A percentile compares a stretch with the other conserved stretches of the same genome.
These are phyloP conservation scores for Phyllotreta striolata DNA, from an alignment of 2,888 invertebrate genomes.

Conservation along the genomic window DNA sequence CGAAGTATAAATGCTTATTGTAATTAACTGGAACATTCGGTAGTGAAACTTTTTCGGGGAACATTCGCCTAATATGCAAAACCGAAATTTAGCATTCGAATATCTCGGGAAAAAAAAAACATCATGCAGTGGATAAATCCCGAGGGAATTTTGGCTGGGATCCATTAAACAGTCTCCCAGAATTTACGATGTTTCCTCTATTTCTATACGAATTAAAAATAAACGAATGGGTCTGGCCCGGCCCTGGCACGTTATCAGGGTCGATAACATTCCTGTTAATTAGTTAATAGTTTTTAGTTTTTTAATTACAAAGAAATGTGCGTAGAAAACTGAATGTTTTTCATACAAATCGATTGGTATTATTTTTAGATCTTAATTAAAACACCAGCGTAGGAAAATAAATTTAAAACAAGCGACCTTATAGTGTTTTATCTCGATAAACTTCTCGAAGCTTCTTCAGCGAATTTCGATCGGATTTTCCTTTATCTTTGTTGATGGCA, in stretches of 20 bases:
- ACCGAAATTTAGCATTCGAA: conserved; percentile 2
- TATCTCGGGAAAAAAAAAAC: neutral
- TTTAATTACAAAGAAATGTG: too few species aligned
- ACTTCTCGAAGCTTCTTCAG: too few species aligned
- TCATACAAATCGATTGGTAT: conserved; percentile 1
- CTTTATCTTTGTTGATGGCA: too few species aligned
- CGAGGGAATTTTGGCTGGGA: conserved; percentile 34
- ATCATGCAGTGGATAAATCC: conserved; percentile 25
- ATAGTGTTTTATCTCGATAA: neutral
- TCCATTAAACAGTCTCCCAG: conserved; percentile 33
- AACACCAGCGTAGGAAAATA: too few species aligned
- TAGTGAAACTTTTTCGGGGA: neutral
- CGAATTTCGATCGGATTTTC: too few species aligned
- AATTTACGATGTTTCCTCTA: conserved; percentile 40
- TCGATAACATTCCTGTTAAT: conserved; percentile 40
- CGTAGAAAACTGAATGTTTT: too few species aligned
- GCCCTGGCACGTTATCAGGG: conserved; percentile 38
- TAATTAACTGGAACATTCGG: too few species aligned
- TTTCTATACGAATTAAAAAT: conserved; percentile 43
- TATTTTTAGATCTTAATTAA: neutral
- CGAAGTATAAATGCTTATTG: too few species aligned
- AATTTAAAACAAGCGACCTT: neutral
- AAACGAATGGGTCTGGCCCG: conserved; percentile 39
- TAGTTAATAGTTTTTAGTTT: too few species aligned
- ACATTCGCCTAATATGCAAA: conserved; percentile 7